Conservation (phyloP, 1,140 invertebrate genomes). For the Saxidomus purpurata region DNA sequence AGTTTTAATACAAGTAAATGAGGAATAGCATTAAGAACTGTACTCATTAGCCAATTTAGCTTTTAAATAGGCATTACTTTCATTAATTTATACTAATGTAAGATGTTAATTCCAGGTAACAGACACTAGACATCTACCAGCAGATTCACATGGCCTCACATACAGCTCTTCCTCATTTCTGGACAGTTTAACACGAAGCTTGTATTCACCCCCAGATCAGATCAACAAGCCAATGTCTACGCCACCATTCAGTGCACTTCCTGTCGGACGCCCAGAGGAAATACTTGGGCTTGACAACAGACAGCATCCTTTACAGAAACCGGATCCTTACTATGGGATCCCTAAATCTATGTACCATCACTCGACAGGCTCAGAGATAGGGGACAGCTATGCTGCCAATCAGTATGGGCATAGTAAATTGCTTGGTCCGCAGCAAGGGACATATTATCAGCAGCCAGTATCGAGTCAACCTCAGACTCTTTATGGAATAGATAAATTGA, state of each 20-base stretch:
- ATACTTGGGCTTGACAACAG: neutral
- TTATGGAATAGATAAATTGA: constrained; percentile 31
- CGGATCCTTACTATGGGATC: constrained; percentile 27
- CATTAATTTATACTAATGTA: neutral
- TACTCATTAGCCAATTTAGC: too few relatives aligned
- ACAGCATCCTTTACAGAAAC: constrained; percentile 21
- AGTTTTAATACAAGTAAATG: too few relatives aligned
- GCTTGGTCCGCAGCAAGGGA: neutral
- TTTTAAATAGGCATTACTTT: too few relatives aligned
- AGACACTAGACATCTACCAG: constrained; percentile 11
- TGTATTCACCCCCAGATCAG: constrained; percentile 2
- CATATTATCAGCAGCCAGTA: constrained; percentile 20
- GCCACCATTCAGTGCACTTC: neutral
- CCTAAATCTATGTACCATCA: constrained; percentile 17
- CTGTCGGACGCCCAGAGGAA: neutral
- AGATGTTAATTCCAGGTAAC: neutral
- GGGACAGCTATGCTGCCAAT: neutral
- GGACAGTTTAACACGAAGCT: constrained; percentile 1
- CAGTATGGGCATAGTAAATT: constrained; percentile 21
- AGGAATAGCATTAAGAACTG: too few relatives aligned
- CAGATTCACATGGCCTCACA: neutral
- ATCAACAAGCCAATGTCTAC: neutral
- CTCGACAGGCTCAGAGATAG: neutral
- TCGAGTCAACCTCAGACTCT: neutral
- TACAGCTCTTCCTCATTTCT: neutral